Base-by-base conservation (phyloP, 2,113 vertebrate genomes). In the Python bivittatus region DNA sequence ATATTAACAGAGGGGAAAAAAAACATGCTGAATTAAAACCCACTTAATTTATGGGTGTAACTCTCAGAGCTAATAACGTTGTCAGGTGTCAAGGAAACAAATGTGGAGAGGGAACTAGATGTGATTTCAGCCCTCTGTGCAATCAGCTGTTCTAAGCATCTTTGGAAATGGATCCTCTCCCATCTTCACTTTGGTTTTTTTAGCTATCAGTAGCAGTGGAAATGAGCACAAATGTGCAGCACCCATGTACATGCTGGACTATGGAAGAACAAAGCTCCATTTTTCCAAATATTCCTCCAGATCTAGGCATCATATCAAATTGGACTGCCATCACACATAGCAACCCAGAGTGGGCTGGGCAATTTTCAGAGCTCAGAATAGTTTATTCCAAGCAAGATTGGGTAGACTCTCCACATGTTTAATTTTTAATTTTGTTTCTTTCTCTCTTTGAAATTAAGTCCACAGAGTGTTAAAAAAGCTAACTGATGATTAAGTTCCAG, bases 1-100 rank as follows among this genome's bases (percentile, higher is more conserved):
- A 94, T 79, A 79, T 79, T 38, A 22, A 79, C 72, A 0, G 0
- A 29, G 92, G 72, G 61, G 1, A 1, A 9, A 79, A 61, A 12
- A 42, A 33, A 91, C 68, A 56, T 83, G 91, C 87, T 53, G 90
- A 92, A 95, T 91, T 93, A 94, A 94, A 95, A 93, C 84, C 88
- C 87, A 88, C 84, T 88, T 90, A 91, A 94, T 92, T 94, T 92
- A 42, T 90, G 88, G 91, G n/a, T 44, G 83, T 93, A 60, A 89
- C 95, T 94, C 91, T 91, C 57, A 92, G n/a, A 54, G 56, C 86
- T 92, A 94, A 92, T 6, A 72, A 72, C n/a, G n/a, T 79, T 79
- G 68, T 79, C 17, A 79, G 33, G 22, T 79, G 33, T 79, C 33
- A 38, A 38, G 17, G 33, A 22, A 79, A 79, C 17, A 79, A 6